Evolutionary conservation across 2,888 invertebrate species (phyloP), one percentile per base, ranked within the genome.

Genomic region (Agrotis exclamationis): DNA sequence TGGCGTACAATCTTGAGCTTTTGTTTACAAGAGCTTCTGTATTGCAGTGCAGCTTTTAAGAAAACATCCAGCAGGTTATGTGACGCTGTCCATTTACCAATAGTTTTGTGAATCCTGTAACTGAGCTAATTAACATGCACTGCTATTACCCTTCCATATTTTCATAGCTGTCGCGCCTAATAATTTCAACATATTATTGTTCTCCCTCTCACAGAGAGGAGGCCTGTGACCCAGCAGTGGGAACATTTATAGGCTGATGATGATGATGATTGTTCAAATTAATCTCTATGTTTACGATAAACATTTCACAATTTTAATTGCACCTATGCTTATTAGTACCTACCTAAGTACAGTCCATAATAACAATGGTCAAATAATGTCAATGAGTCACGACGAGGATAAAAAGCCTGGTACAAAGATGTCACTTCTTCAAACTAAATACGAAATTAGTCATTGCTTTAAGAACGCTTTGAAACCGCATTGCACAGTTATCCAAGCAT

Each of bases 361-460:
- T 74, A 66, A 80, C 79, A 76, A 71, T 71, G 65, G 45, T 66
- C 39, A 85, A 79, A 80, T 74, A 74, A 65, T 72, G 20, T 9
- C 33, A 44, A 58, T 83, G 87, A 83, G 48, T 86, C 79, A 85
- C 63, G 60, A 64, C 63, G 54, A 63, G 76, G 58, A 74, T 76
- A 70, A 72, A 20, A 70, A 69, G 51, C 57, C 44, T 56, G 44
- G 44, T 28, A 59, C 60, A 60, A 70, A 58, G 57, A 70, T 79
- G 79, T 68, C 69, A 72, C 70, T 81, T 72, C 64, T 66, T 60
- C 65, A 71, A 76, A 79, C 68, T 84, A 72, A 65, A 53, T 60
- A 76, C 67, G 67, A 74, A 83, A 87, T 85, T 87, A 79, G 76
- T 87, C 82, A 84, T 79, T 76, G 72, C 70, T 77, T 63, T 69